Conservation (phyloP, 92 coral and sea anemone species). For the Scolanthus callimorphus region DNA sequence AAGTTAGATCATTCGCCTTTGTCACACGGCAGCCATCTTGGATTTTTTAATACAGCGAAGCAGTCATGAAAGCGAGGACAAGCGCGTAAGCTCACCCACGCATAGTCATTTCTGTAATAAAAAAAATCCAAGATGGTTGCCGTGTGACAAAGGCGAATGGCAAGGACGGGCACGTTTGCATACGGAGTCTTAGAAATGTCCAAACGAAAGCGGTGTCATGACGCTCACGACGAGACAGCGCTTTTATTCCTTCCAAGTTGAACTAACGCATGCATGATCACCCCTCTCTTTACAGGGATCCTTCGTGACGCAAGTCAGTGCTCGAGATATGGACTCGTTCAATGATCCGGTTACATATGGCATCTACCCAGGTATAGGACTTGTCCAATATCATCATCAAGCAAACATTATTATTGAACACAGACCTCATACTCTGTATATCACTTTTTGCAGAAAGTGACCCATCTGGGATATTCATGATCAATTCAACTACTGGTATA, state of each 20-base stretch:
- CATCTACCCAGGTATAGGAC: conserved; percentile 35
- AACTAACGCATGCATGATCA: too few relatives aligned
- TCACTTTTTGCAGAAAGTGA: conserved; percentile 25
- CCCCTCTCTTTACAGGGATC: conserved; percentile 23
- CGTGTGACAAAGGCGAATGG: neutral
- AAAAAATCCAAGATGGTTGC: too few relatives aligned
- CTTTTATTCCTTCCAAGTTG: neutral
- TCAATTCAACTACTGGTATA: conserved; percentile 34
- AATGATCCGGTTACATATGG: conserved; percentile 31
- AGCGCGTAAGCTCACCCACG: too few relatives aligned
- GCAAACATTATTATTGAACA: too few relatives aligned
- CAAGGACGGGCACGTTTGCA: neutral
- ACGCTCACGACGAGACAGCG: neutral
- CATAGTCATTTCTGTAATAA: too few relatives aligned
- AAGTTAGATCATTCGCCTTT: neutral
- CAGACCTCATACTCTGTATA: too few relatives aligned
- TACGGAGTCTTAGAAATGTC: neutral
- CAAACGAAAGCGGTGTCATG: neutral
- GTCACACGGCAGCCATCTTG: too few relatives aligned
- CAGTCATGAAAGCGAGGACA: too few relatives aligned
- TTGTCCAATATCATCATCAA: neutral
- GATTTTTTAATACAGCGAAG: too few relatives aligned
- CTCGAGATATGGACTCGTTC: conserved; percentile 34
- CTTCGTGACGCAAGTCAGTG: conserved; percentile 30
- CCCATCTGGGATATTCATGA: conserved; percentile 13